Evolutionary conservation across 1,140 invertebrate genomes (phyloP).

Genomic region (Solen grandis): DNA sequence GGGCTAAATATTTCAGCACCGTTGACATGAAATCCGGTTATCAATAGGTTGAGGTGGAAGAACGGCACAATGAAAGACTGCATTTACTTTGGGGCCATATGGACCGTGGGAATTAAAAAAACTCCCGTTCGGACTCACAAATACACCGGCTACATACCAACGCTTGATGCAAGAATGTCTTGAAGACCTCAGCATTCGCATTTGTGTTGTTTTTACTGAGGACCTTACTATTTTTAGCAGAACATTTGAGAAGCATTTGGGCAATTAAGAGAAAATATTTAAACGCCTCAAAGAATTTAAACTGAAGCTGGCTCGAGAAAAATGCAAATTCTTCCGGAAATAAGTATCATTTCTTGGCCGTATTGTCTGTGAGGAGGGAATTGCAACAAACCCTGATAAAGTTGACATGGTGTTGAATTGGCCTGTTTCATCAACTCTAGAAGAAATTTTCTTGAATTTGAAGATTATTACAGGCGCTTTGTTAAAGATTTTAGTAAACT

Average conservation of each 20-base stretch:
- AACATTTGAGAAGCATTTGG: too few relatives aligned
- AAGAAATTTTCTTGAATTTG: constrained; percentile 18
- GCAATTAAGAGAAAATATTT: neutral
- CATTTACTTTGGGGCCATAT: neutral
- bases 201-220: neutral
- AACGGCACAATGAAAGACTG: neutral
- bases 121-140: neutral
- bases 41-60: constrained; percentile 3
- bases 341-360: neutral
- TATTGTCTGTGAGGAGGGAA: neutral
- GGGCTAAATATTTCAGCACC: constrained; percentile 77
- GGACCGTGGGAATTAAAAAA: neutral
- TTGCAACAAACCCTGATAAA: constrained; percentile 1
- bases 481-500: neutral
- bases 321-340: neutral
- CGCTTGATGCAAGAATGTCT: neutral
- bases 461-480: neutral
- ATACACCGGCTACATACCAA: neutral
- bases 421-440: neutral
- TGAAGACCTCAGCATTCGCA: neutral
- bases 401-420: neutral
- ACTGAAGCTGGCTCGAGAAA: neutral
- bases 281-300: neutral
- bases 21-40: constrained; percentile 80
- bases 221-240: neutral